Conservation (phyloP, 1,140 invertebrate species). For the Acarapis woodi region DNA sequence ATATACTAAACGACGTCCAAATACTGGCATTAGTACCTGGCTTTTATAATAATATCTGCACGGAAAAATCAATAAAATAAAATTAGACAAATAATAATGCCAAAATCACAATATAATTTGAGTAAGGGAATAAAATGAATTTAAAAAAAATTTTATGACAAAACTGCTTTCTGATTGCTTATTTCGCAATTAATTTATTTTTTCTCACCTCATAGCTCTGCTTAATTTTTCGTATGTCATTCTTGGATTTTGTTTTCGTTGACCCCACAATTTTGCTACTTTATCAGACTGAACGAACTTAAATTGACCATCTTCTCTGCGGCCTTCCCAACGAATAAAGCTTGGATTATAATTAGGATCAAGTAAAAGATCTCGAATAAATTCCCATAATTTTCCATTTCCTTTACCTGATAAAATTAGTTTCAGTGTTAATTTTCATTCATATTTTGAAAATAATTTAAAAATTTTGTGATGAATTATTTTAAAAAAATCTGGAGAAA, state of each 20-base stretch:
- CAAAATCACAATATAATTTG: background rate
- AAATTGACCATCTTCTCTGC: conserved; percentile 51
- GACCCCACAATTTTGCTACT: conserved; percentile 61
- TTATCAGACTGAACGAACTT: conserved; percentile 65
- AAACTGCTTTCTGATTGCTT: too few relatives aligned
- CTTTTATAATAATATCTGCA: conserved; percentile 55
- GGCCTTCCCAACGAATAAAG: conserved; percentile 60
- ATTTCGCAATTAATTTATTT: too few relatives aligned
- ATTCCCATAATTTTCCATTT: conserved; percentile 41
- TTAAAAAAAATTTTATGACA: background rate
- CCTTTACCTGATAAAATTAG: conserved; percentile 23
- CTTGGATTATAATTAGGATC: conserved; percentile 42
- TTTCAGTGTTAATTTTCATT: background rate
- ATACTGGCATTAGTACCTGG: conserved; percentile 42
- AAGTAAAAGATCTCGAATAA: conserved; percentile 42
- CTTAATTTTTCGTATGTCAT: conserved; percentile 86
- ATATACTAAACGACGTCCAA: conserved; percentile 49
- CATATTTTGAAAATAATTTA: conserved; percentile 1
- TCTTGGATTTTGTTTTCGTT: conserved; percentile 46
- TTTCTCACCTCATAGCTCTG: conserved; percentile 49
- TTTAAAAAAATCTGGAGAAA: background rate
- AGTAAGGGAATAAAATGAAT: background rate
- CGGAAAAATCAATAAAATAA: conserved; percentile 1
- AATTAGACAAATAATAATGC: background rate
- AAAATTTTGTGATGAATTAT: background rate